Base-by-base conservation (phyloP, 2,113 vertebrate genomes). In the Tor tambroides region DNA sequence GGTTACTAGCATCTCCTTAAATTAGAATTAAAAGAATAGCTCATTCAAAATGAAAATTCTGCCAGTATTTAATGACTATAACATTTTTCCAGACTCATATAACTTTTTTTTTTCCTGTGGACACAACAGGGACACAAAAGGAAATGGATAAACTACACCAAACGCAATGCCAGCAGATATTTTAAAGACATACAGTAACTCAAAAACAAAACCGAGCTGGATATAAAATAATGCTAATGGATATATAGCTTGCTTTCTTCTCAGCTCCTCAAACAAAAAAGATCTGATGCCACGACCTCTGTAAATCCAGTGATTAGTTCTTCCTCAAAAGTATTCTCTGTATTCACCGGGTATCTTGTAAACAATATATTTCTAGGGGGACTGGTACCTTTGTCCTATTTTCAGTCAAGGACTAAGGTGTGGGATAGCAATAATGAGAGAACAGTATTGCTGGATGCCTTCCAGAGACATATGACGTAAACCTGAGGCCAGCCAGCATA, bases 321-420 rank as follows among this genome's bases (percentile, higher is more conserved):
- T 41, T 74, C 35, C 35, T 41, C 19, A 74, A 74, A 74, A 41
- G 71, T 10, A 2, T 35, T 74, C 10, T n/a, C 10, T 74, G 35
- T n/a, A 21, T 32, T 21, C 21, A 74, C 21, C 21, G 0, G 49
- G 7, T 56, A 80, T 85, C 43, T 65, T 46, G 41, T 51, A 71
- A 21, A 30, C 32, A 56, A 46, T 56, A 41, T 46, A 71, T 15
- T 17, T 35, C 32, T 74, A 17, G 7, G 26, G 0, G 5, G 12
- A 65, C 26, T 32, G 14, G 15, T 74, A 72, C 49, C 26, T 43
- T 56, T 35, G 32, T 80, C 65, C 49, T 63, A 26, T 54, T 71
- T 86, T 80, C 76, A 51, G 35, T 56, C 38, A 86, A 54, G 61
- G 26, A 54, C 75, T 86, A 80, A 67, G 61, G 75, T 80, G 61